Percentiles rank a stretch among this genome's conserved stretches.
Conservation (phyloP, 37 sponge, comb jelly and placozoan genomes). For the Crambe crambe region DNA sequence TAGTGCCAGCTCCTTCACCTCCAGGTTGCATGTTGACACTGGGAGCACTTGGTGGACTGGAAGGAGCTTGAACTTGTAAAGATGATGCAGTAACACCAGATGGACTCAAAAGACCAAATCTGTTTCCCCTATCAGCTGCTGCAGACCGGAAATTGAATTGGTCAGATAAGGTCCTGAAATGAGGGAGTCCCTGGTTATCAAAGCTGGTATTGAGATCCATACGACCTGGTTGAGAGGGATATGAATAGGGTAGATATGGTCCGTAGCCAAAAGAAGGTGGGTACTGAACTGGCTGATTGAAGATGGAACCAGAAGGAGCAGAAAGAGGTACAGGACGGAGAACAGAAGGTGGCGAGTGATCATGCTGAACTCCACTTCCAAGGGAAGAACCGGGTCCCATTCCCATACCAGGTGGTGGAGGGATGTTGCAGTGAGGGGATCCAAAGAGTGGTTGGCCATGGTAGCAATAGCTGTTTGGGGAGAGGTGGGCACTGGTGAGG, state of each 20-base stretch:
- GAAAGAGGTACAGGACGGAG: not conserved
- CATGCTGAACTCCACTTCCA: not conserved
- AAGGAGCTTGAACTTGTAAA: slow-evolving; percentile 43
- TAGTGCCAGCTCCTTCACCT: not conserved
- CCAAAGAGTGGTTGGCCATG: not conserved
- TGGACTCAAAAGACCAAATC: slow-evolving; percentile 21
- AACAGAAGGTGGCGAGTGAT: not conserved
- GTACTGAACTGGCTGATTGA: not conserved
- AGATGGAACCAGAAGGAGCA: not conserved
- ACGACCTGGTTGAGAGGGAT: not conserved
- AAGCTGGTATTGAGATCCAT: not conserved
- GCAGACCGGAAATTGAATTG: not conserved
- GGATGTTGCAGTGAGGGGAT: not conserved
- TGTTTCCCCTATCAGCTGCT: not conserved
- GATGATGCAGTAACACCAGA: slow-evolving; percentile 35
- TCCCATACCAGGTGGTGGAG: not conserved
- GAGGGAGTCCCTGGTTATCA: not conserved
- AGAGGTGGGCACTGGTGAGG: slow-evolving; percentile 3
- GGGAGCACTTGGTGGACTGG: slow-evolving; percentile 31
- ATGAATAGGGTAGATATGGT: not conserved
- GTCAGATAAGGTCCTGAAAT: not conserved
- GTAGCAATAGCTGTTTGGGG: not conserved
- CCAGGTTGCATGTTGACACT: slow-evolving; percentile 11
- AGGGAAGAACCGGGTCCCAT: not conserved
- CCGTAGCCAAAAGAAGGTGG: not conserved